phyloP scores from a whole-genome alignment of 2,888 invertebrate genomes.

The Ypsolopha scabrella region DNA sequence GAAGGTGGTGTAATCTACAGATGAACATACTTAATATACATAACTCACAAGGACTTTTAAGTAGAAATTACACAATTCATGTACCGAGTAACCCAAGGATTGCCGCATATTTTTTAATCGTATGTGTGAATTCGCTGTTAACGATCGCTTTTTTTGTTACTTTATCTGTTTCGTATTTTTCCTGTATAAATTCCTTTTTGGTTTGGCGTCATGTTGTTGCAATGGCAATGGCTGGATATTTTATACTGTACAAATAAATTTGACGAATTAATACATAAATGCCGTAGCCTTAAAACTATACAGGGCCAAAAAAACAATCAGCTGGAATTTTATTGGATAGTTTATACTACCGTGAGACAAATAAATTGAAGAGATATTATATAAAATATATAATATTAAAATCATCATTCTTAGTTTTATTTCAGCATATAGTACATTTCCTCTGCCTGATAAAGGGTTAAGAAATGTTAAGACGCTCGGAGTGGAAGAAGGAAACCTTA shows the following conservation, averaged over 20 bases:
- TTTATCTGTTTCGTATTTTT: slow-evolving; percentile 19
- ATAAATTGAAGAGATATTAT: too few species aligned
- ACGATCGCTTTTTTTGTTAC: slow-evolving; percentile 27
- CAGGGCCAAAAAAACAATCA: neutral
- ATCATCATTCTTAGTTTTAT: too few species aligned
- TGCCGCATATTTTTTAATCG: slow-evolving; percentile 24
- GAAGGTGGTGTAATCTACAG: too few species aligned
- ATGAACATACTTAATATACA: too few species aligned
- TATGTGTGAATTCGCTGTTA: slow-evolving; percentile 23
- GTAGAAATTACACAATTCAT: slow-evolving; percentile 9
- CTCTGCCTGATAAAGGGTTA: too few species aligned
- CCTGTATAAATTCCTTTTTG: slow-evolving; percentile 8
- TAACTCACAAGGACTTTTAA: neutral
- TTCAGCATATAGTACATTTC: too few species aligned
- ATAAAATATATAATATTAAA: too few species aligned
- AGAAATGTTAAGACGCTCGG: too few species aligned
- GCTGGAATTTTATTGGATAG: too few species aligned
- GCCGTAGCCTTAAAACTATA: neutral
- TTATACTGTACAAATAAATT: neutral
- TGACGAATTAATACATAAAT: neutral
- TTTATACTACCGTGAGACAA: too few species aligned
- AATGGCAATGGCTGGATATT: neutral
- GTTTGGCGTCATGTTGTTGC: slow-evolving; percentile 10
- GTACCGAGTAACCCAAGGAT: slow-evolving; percentile 13
- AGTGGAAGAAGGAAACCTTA: too few species aligned